A percentile compares a stretch with the other conserved stretches of the same genome.
Evolutionary conservation across 2,113 vertebrate genomes (phyloP).

Genomic region (Mystacornis crossleyi): DNA sequence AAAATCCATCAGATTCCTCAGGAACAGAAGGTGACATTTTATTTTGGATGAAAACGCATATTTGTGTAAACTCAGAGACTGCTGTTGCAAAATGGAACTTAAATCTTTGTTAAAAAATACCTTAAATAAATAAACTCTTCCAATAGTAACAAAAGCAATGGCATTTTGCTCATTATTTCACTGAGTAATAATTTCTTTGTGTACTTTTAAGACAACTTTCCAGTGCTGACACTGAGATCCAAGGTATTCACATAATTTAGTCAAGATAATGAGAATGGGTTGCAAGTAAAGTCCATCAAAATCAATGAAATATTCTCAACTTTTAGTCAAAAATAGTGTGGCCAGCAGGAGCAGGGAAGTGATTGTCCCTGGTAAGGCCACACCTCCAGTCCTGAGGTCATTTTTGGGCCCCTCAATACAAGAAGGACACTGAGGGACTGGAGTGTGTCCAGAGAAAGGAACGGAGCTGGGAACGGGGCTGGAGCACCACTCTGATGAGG

Average conservation of each 20-base stretch:
- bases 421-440: neutral
- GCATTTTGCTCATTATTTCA: neutral
- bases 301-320: neutral
- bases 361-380: neutral
- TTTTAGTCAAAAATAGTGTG: neutral
- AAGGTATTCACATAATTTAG: neutral
- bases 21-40: neutral
- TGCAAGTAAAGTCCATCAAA: neutral
- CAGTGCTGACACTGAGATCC: neutral
- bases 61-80: neutral
- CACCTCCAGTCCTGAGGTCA: rapidly evolving
- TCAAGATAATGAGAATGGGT: neutral
- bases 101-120: neutral
- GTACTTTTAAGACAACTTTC: neutral
- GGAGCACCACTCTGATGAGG: neutral
- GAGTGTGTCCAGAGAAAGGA: rapidly evolving
- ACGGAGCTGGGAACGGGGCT: rapidly evolving
- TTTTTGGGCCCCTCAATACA: neutral
- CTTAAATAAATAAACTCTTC: neutral
- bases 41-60: neutral
- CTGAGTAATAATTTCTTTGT: neutral
- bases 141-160: neutral
- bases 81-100: neutral
- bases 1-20: neutral
- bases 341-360: neutral